Percentiles rank a stretch among this genome's conserved stretches.
Evolutionary conservation across 2,113 vertebrate genomes (phyloP).

Genomic region (Colistium nudipinnis): DNA sequence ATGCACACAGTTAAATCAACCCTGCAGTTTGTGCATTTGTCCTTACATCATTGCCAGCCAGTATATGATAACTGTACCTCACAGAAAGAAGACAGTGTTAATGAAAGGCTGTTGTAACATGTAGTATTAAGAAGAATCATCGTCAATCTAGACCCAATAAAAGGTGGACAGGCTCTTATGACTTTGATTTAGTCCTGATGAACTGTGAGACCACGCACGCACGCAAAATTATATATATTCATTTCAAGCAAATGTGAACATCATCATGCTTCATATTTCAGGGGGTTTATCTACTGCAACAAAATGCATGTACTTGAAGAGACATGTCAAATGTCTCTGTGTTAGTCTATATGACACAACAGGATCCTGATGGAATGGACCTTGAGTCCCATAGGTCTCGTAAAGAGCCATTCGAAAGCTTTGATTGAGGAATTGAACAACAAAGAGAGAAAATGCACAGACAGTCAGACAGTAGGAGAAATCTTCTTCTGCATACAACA

Average conservation of each 20-base stretch:
- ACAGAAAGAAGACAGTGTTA: too few relatives aligned
- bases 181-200: neutral
- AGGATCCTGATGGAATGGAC: neutral
- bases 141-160: too few relatives aligned
- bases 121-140: too few relatives aligned
- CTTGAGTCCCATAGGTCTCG: neutral
- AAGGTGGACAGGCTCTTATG: too few relatives aligned
- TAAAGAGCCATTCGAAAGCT: neutral
- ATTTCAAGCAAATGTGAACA: neutral
- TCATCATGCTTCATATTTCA: neutral
- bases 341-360: neutral
- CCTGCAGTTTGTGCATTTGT: too few relatives aligned
- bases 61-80: too few relatives aligned
- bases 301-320: neutral
- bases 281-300: neutral
- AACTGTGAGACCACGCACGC: neutral
- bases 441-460: neutral
- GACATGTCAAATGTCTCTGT: neutral
- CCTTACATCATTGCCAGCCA: too few relatives aligned
- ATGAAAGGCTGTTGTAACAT: too few relatives aligned
- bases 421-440: neutral
- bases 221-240: neutral
- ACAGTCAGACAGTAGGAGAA: neutral
- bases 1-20: neutral
- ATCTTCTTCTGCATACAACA: too few relatives aligned